Conservation (phyloP, 2,113 vertebrate species). For the Crotalus tigris region DNA sequence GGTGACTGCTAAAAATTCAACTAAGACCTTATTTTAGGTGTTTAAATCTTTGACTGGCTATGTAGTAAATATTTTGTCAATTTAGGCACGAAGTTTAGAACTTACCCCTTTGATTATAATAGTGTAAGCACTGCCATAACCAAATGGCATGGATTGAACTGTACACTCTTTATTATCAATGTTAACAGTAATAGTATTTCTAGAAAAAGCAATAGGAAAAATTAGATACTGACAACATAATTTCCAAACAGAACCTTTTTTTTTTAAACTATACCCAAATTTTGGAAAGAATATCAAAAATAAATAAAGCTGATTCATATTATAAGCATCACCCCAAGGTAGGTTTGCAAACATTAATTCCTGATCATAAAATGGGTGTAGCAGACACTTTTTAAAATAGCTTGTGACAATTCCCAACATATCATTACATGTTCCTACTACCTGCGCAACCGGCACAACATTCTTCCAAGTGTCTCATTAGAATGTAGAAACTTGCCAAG, state of each 20-base stretch:
- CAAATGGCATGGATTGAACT: conserved; percentile 50
- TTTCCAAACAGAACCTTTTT: background rate
- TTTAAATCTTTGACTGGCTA: background rate
- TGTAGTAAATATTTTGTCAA: background rate
- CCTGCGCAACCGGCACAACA: background rate
- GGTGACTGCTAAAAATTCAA: background rate
- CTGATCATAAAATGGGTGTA: background rate
- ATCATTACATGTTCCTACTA: background rate
- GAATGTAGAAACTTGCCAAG: background rate
- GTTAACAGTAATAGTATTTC: background rate
- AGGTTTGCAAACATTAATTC: background rate
- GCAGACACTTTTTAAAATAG: background rate
- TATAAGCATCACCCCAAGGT: conserved; percentile 2
- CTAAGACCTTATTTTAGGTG: background rate
- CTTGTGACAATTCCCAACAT: background rate
- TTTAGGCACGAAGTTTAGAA: background rate
- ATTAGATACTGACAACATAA: background rate
- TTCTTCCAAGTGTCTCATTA: background rate
- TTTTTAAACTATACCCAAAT: background rate
- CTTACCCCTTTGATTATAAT: conserved; percentile 71
- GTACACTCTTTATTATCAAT: background rate
- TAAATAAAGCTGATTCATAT: background rate
- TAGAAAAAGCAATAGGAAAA: conserved; percentile 42
- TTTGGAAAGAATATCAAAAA: background rate
- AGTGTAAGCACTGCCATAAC: conserved; percentile 82